These are phyloP conservation scores for Drosophila hawaiiensis DNA, from an alignment of 2,888 invertebrate genomes.

Conservation along the genomic window DNA sequence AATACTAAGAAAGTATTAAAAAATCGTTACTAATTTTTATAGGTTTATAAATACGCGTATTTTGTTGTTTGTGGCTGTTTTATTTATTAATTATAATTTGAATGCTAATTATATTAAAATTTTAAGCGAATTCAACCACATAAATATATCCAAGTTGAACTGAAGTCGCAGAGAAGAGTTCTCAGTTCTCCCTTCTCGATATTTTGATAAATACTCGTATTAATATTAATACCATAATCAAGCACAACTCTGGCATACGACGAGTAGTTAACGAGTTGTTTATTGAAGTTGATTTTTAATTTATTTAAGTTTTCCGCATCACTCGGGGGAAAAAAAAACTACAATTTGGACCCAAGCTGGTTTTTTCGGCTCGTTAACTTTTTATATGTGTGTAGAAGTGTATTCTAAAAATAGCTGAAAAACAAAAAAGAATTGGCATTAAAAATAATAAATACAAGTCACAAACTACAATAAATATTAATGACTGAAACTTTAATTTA, in stretches of 20 bases:
- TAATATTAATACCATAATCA: slow-evolving; percentile 45
- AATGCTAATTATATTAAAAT: slow-evolving; percentile 52
- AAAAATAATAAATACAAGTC: slow-evolving; percentile 27
- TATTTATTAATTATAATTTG: slow-evolving; percentile 51
- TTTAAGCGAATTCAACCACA: slow-evolving; percentile 10
- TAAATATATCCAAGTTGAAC: slow-evolving; percentile 5
- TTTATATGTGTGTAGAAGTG: slow-evolving; percentile 2
- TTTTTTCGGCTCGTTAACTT: slow-evolving; percentile 41
- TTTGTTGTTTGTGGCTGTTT: slow-evolving; percentile 27
- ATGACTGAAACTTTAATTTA: slow-evolving; percentile 8
- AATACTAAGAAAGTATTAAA: slow-evolving; percentile 5
- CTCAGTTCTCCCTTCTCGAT: slow-evolving; percentile 4
- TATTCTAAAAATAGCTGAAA: slow-evolving; percentile 45
- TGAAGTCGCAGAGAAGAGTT: not conserved
- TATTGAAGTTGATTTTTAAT: slow-evolving; percentile 56
- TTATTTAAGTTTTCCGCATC: slow-evolving; percentile 68
- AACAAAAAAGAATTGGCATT: slow-evolving; percentile 18
- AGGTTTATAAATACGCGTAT: not conserved
- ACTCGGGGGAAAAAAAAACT: slow-evolving; percentile 2
- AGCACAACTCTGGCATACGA: slow-evolving; percentile 19
- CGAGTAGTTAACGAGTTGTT: slow-evolving; percentile 53
- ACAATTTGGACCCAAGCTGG: slow-evolving; percentile 21
- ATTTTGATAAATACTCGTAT: slow-evolving; percentile 26
- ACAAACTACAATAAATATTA: slow-evolving; percentile 17
- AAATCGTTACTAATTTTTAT: not conserved